phyloP scores from a whole-genome alignment of 2,797 vertebrate species.

The Delichon dasypus region DNA sequence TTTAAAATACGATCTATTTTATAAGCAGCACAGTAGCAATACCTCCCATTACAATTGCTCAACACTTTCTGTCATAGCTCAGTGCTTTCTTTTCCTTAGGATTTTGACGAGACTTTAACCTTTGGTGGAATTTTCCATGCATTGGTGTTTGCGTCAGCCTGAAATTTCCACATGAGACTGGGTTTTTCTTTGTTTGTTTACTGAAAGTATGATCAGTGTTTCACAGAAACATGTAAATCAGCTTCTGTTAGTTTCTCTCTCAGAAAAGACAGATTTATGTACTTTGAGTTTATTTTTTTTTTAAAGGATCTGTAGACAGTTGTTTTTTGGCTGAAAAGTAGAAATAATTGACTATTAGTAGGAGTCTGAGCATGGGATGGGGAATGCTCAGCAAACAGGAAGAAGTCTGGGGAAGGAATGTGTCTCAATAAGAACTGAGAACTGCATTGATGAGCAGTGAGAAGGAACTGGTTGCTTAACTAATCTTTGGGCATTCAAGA shows the following conservation, averaged over 20 bases:
- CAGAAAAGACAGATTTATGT: not conserved
- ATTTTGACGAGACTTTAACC: constrained; percentile 1
- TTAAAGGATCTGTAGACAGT: not conserved
- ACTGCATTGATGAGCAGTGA: not conserved
- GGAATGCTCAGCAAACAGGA: not conserved
- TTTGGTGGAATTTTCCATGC: constrained; percentile 38
- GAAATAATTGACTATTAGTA: not conserved
- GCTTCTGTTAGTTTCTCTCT: not conserved
- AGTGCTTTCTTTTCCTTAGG: constrained; percentile 13
- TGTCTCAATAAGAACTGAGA: not conserved
- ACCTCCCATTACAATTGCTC: constrained; percentile 26
- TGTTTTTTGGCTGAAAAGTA: not conserved
- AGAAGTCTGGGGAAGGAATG: not conserved
- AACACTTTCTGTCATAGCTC: constrained; percentile 18
- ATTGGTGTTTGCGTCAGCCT: not conserved
- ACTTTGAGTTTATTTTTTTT: not conserved
- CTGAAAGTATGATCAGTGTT: not conserved
- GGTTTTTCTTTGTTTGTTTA: not conserved
- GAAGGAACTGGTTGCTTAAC: not conserved
- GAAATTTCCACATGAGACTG: not conserved
- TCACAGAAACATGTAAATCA: not conserved
- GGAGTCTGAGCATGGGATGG: not conserved
- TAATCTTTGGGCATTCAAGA: not conserved
- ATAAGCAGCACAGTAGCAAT: constrained; percentile 32
- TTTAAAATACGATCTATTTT: constrained; percentile 63